Evolutionary conservation across 1,140 invertebrate species (phyloP).

Genomic region (Anastrepha obliqua): DNA sequence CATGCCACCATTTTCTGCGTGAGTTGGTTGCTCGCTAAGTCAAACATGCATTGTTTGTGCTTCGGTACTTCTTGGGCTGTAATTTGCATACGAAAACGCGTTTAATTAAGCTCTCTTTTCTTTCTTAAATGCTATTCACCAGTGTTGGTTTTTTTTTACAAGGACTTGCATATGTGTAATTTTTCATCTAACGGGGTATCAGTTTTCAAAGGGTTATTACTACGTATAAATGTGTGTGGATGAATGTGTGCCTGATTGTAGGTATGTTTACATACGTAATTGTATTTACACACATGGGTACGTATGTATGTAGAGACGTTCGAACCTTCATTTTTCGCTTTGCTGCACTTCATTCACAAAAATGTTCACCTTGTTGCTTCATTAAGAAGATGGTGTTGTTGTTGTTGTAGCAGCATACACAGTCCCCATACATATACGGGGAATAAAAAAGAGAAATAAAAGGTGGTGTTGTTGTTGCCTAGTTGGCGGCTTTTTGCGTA

Average conservation of each 20-base stretch:
- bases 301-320: no score
- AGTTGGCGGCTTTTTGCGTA: not conserved
- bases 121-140: no score
- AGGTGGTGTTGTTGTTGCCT: not conserved
- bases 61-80: not conserved
- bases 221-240: not conserved
- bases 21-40: not conserved
- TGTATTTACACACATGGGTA: no score
- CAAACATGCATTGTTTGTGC: not conserved
- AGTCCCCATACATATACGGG: no score
- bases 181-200: not conserved
- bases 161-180: no score
- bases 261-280: no score
- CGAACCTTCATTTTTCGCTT: not conserved
- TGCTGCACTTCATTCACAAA: conserved; percentile 11
- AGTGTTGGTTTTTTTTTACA: no score
- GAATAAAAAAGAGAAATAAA: no score
- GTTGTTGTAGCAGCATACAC: not conserved
- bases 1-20: not conserved
- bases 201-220: not conserved
- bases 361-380: not conserved
- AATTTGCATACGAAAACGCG: conserved; percentile 6
- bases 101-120: not conserved
- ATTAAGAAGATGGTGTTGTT: not conserved
- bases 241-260: not conserved